phyloP scores from a whole-genome alignment of 2,888 invertebrate genomes.

The Cepaea hortensis region DNA sequence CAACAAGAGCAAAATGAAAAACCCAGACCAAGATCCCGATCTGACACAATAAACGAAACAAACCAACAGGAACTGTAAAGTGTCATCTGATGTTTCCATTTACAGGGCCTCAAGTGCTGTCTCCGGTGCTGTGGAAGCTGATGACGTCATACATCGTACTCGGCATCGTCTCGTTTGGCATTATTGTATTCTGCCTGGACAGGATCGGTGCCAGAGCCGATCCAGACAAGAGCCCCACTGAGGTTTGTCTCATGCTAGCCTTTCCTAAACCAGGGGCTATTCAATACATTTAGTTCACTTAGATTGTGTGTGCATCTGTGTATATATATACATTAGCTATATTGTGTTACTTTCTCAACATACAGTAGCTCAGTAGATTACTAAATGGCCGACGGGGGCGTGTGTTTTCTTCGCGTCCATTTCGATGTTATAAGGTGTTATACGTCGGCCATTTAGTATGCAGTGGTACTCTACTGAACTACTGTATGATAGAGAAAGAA shows the following conservation, averaged over 20 bases:
- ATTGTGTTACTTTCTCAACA: no score
- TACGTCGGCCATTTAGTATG: no score
- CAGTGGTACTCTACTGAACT: no score
- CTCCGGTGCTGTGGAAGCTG: constrained; percentile 68
- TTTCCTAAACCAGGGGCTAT: background rate
- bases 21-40: no score
- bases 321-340: background rate
- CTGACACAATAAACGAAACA: no score
- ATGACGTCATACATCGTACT: constrained; percentile 74
- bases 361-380: no score
- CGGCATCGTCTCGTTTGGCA: constrained; percentile 71
- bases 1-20: no score
- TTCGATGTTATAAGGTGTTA: no score
- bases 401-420: no score
- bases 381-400: no score
- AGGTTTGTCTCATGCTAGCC: constrained; percentile 57
- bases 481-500: no score
- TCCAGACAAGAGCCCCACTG: constrained; percentile 68
- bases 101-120: constrained; percentile 52
- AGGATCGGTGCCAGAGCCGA: constrained; percentile 71
- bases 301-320: background rate
- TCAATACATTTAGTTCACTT: background rate
- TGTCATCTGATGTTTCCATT: background rate
- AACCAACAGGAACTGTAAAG: no score
- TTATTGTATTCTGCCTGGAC: constrained; percentile 72